These are phyloP conservation scores for Triops cancriformis DNA, from an alignment of 1,140 invertebrate genomes.

Conservation along the genomic window DNA sequence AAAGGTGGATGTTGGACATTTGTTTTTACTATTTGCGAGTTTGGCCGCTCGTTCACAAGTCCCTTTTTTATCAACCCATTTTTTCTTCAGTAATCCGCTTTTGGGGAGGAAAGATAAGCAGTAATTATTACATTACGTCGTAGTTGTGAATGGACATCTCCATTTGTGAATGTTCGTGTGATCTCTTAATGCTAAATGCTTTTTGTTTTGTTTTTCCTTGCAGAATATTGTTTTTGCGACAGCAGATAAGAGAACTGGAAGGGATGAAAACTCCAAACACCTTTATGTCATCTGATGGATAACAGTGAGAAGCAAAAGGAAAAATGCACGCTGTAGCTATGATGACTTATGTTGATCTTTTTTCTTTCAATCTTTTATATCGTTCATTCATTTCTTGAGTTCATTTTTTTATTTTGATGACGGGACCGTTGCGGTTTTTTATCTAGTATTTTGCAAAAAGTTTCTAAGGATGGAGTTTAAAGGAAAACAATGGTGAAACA, in stretches of 20 bases:
- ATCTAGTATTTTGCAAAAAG: conserved; percentile 21
- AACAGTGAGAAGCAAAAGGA: conserved; percentile 4
- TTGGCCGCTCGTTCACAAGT: neutral
- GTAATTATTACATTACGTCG: neutral
- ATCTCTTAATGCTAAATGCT: neutral
- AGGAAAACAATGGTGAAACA: neutral
- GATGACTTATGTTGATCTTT: conserved; percentile 15
- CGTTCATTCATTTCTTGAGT: conserved; percentile 15
- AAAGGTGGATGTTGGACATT: too few species aligned
- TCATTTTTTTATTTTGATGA: conserved; percentile 16
- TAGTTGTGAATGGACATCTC: neutral
- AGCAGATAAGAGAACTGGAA: conserved; percentile 79
- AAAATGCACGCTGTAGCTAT: neutral
- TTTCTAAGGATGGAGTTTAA: neutral
- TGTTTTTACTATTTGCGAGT: neutral
- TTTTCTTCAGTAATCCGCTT: neutral
- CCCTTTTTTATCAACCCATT: too few species aligned
- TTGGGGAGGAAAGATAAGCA: neutral
- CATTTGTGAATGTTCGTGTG: neutral
- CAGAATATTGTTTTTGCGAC: conserved; percentile 81
- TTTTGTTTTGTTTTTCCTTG: conserved; percentile 37
- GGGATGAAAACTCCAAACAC: conserved; percentile 86
- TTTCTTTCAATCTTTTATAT: conserved; percentile 15
- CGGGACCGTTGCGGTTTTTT: conserved; percentile 21
- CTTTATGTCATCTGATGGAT: conserved; percentile 53